Evolutionary conservation across 2,888 invertebrate species (phyloP).

Genomic region (Gymnocheta viridis): DNA sequence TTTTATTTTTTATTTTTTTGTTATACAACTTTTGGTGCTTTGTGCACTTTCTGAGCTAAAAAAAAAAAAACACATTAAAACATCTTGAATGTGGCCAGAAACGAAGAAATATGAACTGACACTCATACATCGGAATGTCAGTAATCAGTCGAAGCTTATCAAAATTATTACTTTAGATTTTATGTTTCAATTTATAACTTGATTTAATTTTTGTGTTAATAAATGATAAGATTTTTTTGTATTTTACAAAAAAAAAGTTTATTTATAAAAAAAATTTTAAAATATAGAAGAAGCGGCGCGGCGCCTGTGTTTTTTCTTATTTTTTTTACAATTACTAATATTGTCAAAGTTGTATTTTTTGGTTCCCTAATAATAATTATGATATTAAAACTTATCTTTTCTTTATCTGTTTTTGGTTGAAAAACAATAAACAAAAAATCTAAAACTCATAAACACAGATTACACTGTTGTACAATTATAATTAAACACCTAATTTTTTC

Average conservation of each 20-base stretch:
- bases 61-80: not conserved
- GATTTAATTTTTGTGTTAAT: conserved; percentile 27
- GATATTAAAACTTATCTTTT: conserved; percentile 42
- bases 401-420: conserved; percentile 38
- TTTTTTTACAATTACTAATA: not conserved
- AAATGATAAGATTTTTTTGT: conserved; percentile 48
- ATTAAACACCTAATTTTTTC: conserved; percentile 51
- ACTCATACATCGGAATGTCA: not conserved
- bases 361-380: conserved; percentile 18
- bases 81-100: not conserved
- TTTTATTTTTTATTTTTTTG: not conserved
- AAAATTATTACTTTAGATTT: conserved; percentile 3
- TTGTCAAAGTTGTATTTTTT: not conserved
- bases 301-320: conserved; percentile 27
- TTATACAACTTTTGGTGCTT: conserved; percentile 31
- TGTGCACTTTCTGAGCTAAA: not conserved
- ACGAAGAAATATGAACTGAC: not conserved
- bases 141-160: not conserved
- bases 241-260: not conserved
- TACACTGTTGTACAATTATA: conserved; percentile 44
- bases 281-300: conserved; percentile 33
- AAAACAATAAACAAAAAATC: conserved; percentile 31
- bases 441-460: conserved; percentile 48
- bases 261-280: not conserved
- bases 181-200: not conserved